Percentiles rank a stretch among this genome's conserved stretches.
These are phyloP conservation scores for Cygnus atratus DNA, from an alignment of 2,113 vertebrate genomes.

Conservation along the genomic window DNA sequence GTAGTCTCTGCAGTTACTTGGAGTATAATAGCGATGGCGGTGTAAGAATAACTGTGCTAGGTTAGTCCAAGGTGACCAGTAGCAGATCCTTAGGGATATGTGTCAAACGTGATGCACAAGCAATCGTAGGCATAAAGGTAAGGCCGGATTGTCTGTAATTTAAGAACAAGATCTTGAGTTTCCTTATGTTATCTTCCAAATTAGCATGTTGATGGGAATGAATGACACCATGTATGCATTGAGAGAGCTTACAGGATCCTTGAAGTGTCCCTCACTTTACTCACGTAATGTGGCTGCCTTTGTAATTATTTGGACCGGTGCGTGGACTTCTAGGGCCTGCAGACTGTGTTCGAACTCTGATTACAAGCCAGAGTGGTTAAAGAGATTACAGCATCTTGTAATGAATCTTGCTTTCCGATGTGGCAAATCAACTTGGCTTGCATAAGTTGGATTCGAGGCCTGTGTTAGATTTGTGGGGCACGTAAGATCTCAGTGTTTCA, in stretches of 20 bases:
- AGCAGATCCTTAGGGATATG: background rate
- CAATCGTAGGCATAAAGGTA: background rate
- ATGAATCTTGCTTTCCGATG: background rate
- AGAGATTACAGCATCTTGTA: background rate
- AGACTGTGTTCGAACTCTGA: background rate
- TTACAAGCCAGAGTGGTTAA: background rate
- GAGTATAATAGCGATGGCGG: background rate
- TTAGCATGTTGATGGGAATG: background rate
- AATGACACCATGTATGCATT: rapidly evolving
- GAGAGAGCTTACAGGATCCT: background rate
- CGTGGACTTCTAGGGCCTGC: background rate
- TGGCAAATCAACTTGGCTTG: background rate
- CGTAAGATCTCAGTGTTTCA: background rate
- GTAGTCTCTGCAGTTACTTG: background rate
- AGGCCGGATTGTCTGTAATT: background rate
- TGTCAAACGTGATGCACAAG: background rate
- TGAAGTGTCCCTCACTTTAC: background rate
- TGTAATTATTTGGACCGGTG: background rate
- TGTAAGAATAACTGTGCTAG: background rate
- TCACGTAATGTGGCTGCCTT: background rate
- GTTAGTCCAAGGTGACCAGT: constrained; percentile 25
- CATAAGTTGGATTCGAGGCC: background rate
- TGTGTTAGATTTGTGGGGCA: background rate
- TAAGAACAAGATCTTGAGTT: background rate
- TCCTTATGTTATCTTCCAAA: background rate